A percentile compares a stretch with the other conserved stretches of the same genome.
Conservation (phyloP, 2,888 invertebrate species). For the Drosophila longiperda region DNA sequence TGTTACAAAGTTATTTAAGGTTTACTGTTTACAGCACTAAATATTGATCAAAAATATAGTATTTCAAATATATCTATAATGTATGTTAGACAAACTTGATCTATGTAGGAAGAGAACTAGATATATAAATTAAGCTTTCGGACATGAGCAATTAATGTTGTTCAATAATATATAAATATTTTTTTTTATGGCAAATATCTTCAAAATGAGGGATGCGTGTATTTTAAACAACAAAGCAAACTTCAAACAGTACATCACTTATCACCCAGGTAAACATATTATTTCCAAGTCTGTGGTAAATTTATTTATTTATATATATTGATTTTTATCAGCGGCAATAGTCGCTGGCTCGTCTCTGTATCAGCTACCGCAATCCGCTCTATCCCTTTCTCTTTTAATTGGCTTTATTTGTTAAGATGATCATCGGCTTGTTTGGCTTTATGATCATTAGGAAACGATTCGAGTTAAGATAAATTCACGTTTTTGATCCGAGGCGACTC, state of each 20-base stretch:
- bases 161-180: too few species aligned
- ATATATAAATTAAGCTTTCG: too few species aligned
- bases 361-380: conserved; percentile 15
- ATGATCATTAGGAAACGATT: conserved; percentile 64
- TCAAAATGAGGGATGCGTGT: not conserved
- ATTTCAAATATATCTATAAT: not conserved
- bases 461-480: conserved; percentile 45
- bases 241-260: conserved; percentile 47
- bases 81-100: not conserved
- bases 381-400: not conserved
- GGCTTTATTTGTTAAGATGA: conserved; percentile 2
- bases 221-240: not conserved
- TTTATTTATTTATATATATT: conserved; percentile 5
- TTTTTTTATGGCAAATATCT: not conserved
- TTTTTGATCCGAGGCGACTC: conserved; percentile 24
- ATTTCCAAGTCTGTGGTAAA: conserved; percentile 15
- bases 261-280: conserved; percentile 24
- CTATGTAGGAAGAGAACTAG: not conserved
- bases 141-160: too few species aligned
- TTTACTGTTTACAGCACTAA: not conserved
- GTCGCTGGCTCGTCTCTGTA: conserved; percentile 36
- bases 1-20: not conserved
- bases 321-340: conserved; percentile 21
- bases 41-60: not conserved
- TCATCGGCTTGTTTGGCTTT: conserved; percentile 52